phyloP scores from a whole-genome alignment of 2,888 invertebrate species.

The Theretra japonica region DNA sequence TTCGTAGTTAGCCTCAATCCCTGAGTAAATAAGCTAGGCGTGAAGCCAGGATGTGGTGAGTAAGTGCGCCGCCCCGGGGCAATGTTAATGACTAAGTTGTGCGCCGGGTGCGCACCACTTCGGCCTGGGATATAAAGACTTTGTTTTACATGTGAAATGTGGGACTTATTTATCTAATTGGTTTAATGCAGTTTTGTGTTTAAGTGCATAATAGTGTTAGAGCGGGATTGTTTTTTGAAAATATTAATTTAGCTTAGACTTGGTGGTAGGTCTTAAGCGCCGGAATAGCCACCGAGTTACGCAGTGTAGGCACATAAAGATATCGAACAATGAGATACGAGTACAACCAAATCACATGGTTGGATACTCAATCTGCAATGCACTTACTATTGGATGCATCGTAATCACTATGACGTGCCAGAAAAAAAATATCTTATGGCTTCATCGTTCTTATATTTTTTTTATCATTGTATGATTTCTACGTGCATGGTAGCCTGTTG shows the following conservation, averaged over 20 bases:
- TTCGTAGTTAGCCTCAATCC: neutral
- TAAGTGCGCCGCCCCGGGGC: slow-evolving; percentile 1
- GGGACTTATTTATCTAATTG: neutral
- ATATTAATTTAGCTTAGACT: neutral
- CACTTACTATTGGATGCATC: no score
- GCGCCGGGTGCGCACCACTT: neutral
- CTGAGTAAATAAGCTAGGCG: slow-evolving; percentile 13
- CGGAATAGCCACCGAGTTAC: no score
- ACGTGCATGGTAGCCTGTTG: no score
- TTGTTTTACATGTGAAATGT: neutral
- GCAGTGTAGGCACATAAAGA: no score
- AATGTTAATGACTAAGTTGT: slow-evolving; percentile 15
- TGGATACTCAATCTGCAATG: no score
- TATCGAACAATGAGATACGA: no score
- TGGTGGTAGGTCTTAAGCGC: no score
- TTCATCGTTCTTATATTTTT: no score
- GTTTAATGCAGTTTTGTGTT: neutral
- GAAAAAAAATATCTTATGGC: no score
- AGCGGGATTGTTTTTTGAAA: neutral
- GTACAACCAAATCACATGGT: no score
- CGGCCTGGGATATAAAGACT: neutral
- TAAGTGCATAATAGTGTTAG: neutral
- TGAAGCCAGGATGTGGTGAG: slow-evolving; percentile 6
- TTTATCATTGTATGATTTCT: no score
- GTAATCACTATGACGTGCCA: no score